Conservation (phyloP, 1,140 invertebrate genomes). For the Chelonus insularis region DNA sequence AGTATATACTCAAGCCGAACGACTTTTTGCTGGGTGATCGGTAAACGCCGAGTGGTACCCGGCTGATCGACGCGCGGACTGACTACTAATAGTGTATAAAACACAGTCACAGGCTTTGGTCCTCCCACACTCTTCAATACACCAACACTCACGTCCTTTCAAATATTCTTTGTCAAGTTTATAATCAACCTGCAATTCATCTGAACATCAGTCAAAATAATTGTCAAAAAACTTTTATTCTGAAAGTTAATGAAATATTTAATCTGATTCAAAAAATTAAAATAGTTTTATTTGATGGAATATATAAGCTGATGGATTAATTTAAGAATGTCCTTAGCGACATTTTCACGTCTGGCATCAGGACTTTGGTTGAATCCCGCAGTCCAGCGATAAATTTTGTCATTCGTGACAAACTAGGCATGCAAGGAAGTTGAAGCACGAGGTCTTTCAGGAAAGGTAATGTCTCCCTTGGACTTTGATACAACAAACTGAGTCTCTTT, state of each 20-base stretch:
- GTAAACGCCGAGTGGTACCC: background rate
- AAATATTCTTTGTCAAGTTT: too few relatives aligned
- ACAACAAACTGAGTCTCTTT: background rate
- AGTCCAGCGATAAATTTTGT: slow-evolving; percentile 27
- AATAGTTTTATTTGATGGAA: too few relatives aligned
- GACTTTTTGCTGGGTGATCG: slow-evolving; percentile 18
- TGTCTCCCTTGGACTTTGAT: background rate
- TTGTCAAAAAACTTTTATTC: too few relatives aligned
- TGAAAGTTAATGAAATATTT: too few relatives aligned
- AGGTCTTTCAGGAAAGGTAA: slow-evolving; percentile 12
- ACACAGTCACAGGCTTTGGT: background rate
- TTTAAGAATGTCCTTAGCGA: too few relatives aligned
- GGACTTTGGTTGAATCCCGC: background rate
- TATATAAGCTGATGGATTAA: too few relatives aligned
- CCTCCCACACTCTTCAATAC: background rate
- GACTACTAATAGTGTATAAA: slow-evolving; percentile 16
- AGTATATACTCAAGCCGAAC: background rate
- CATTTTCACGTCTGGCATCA: too few relatives aligned
- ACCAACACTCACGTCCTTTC: background rate
- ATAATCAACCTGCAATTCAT: too few relatives aligned
- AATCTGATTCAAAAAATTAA: too few relatives aligned
- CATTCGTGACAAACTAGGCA: slow-evolving; percentile 34
- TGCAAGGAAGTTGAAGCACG: slow-evolving; percentile 9
- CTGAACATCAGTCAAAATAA: too few relatives aligned
- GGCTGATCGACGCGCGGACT: slow-evolving; percentile 18